phyloP scores from a whole-genome alignment of 2,113 vertebrate species.

The Reinhardtius hippoglossoides region DNA sequence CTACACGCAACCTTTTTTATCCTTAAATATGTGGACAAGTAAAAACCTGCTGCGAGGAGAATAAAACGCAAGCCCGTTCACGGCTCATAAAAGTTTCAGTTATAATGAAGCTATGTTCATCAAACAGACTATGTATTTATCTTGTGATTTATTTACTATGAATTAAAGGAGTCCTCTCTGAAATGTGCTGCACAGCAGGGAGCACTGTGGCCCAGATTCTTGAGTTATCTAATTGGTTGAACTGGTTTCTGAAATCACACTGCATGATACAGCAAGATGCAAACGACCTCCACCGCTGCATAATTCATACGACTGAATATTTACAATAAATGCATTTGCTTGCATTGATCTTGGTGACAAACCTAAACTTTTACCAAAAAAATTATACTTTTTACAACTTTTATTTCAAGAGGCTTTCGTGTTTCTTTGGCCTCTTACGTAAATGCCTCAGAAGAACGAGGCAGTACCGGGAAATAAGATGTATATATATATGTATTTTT shows the following conservation, averaged over 20 bases:
- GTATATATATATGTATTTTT: too few species aligned
- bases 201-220: conserved; percentile 59
- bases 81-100: conserved; percentile 38
- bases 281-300: background rate
- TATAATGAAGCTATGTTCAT: conserved; percentile 39
- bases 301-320: conserved; percentile 43
- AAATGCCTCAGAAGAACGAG: background rate
- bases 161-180: conserved; percentile 39
- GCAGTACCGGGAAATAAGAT: background rate
- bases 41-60: background rate
- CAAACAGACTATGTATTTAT: conserved; percentile 62
- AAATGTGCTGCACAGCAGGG: conserved; percentile 41
- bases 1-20: conserved; percentile 1
- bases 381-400: background rate
- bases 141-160: conserved; percentile 59
- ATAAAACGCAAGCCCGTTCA: background rate
- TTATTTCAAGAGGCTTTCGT: background rate
- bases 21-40: background rate
- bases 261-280: conserved; percentile 42
- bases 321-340: conserved; percentile 17
- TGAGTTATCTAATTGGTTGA: conserved; percentile 44
- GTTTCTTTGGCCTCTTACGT: background rate
- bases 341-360: conserved; percentile 1
- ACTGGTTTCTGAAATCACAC: conserved; percentile 43
- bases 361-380: background rate